Percentiles rank a stretch among this genome's conserved stretches.
phyloP scores from a whole-genome alignment of 2,888 invertebrate genomes.

The Tridacna gigas region DNA sequence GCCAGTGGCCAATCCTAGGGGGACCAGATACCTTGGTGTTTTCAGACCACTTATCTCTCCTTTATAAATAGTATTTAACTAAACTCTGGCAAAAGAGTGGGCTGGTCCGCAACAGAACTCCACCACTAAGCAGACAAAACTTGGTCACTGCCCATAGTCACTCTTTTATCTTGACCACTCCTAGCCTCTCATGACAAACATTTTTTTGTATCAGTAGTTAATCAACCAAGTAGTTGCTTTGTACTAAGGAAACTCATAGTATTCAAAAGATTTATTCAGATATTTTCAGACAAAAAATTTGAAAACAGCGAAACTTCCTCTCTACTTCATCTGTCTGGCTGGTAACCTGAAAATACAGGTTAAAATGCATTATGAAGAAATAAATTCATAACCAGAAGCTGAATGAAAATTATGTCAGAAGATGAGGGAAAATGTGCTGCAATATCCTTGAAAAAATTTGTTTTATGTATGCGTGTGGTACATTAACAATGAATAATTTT shows the following conservation, averaged over 20 bases:
- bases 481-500: neutral
- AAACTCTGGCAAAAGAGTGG: too few species aligned
- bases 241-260: neutral
- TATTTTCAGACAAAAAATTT: neutral
- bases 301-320: neutral
- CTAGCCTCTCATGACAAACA: neutral
- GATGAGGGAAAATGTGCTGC: neutral
- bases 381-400: neutral
- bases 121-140: too few species aligned
- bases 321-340: neutral
- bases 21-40: slow-evolving; percentile 11
- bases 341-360: neutral
- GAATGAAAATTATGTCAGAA: too few species aligned
- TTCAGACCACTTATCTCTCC: neutral
- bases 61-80: neutral
- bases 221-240: neutral
- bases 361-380: neutral
- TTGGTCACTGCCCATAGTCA: too few species aligned
- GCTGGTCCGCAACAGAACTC: too few species aligned
- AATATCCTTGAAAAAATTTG: neutral
- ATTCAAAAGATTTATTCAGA: neutral
- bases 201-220: neutral
- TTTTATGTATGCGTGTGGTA: neutral
- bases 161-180: neutral
- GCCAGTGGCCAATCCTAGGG: slow-evolving; percentile 1